Conservation (phyloP, 2,113 vertebrate species). For the Melanotaenia duboulayi region DNA sequence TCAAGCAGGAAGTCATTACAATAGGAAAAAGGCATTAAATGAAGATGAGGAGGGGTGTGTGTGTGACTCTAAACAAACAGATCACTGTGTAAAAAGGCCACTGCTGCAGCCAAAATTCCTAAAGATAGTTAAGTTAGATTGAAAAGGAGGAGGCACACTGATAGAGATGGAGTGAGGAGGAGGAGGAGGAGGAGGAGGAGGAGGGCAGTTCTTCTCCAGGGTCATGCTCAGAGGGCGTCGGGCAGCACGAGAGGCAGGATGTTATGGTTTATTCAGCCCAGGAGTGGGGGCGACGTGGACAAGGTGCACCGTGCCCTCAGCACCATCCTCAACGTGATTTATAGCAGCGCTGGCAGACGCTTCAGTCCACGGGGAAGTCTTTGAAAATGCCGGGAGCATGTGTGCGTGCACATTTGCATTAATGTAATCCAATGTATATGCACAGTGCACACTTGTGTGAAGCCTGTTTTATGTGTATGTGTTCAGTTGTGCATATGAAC, state of each 20-base stretch:
- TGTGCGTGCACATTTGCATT: slow-evolving; percentile 34
- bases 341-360: slow-evolving; percentile 84
- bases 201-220: slow-evolving; percentile 65
- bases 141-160: slow-evolving; percentile 39
- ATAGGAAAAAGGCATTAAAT: slow-evolving; percentile 81
- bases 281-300: slow-evolving; percentile 84
- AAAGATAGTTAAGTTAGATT: slow-evolving; percentile 36
- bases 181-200: slow-evolving; percentile 47
- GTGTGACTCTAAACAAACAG: slow-evolving; percentile 48
- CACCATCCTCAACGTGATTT: slow-evolving; percentile 84
- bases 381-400: slow-evolving; percentile 75
- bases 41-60: slow-evolving; percentile 36
- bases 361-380: slow-evolving; percentile 86
- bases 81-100: slow-evolving; percentile 24
- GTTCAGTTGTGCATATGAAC: not conserved
- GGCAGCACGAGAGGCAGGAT: slow-evolving; percentile 88
- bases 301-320: slow-evolving; percentile 88
- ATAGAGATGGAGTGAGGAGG: slow-evolving; percentile 39
- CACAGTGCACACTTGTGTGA: slow-evolving; percentile 14
- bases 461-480: not conserved
- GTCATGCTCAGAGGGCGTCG: slow-evolving; percentile 73
- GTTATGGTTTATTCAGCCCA: slow-evolving; percentile 90
- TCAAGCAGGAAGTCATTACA: slow-evolving; percentile 90
- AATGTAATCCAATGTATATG: slow-evolving; percentile 27
- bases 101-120: slow-evolving; percentile 35